Evolutionary conservation across 2,113 vertebrate species (phyloP).

Genomic region (Scartelaos histophorus): DNA sequence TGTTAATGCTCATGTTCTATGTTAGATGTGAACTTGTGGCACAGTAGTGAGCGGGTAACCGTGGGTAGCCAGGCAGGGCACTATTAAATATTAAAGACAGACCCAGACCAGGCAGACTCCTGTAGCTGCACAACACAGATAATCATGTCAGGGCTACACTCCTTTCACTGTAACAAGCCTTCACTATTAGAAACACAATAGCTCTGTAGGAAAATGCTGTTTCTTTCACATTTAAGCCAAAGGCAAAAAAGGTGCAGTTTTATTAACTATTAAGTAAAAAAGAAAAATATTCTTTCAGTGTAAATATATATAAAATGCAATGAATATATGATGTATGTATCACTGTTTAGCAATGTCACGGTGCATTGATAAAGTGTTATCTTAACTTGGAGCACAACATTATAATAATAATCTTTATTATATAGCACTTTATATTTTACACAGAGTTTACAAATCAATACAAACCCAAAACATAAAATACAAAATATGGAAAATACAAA

Average conservation of each 20-base stretch:
- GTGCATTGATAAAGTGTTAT: too few relatives aligned
- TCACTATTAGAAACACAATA: constrained; percentile 1
- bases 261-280: background rate
- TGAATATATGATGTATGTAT: background rate
- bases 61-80: constrained; percentile 5
- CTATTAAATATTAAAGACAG: constrained; percentile 41
- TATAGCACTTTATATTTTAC: too few relatives aligned
- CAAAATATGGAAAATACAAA: too few relatives aligned
- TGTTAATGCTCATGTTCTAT: background rate
- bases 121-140: constrained; percentile 21
- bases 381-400: too few relatives aligned
- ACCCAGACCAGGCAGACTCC: constrained; percentile 7
- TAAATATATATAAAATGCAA: background rate
- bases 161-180: background rate
- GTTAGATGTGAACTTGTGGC: background rate
- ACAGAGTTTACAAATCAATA: too few relatives aligned
- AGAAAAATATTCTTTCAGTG: background rate
- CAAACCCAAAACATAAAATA: too few relatives aligned
- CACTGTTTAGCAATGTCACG: background rate
- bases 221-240: background rate
- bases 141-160: constrained; percentile 8
- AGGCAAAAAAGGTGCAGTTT: background rate
- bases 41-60: background rate
- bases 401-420: too few relatives aligned
- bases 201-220: background rate